phyloP scores from a whole-genome alignment of 2,888 invertebrate genomes.

The Cynaeus angustus region DNA sequence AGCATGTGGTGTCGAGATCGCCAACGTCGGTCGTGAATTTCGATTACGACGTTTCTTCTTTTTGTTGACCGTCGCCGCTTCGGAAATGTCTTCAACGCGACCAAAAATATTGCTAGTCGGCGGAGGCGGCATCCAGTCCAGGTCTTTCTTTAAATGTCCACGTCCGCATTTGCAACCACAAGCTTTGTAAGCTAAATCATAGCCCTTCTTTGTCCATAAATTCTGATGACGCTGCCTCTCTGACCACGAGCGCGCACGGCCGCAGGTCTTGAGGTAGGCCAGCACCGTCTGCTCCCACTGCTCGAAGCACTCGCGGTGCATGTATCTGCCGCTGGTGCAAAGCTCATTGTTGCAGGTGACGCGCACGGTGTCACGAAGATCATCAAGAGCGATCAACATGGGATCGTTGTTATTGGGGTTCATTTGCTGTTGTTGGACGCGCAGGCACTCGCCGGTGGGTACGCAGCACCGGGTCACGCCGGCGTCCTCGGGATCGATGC shows the following conservation, averaged over 20 bases:
- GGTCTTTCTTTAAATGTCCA: slow-evolving; percentile 94
- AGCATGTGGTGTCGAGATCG: slow-evolving; percentile 74
- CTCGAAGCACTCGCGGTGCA: slow-evolving; percentile 97
- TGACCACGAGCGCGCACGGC: slow-evolving; percentile 94
- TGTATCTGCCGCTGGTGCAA: slow-evolving; percentile 90
- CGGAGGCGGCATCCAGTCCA: slow-evolving; percentile 90
- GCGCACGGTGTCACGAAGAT: slow-evolving; percentile 86
- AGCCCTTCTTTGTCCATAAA: slow-evolving; percentile 98
- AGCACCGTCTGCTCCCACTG: slow-evolving; percentile 94
- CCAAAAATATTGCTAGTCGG: slow-evolving; percentile 73
- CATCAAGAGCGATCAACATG: slow-evolving; percentile 78
- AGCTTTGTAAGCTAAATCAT: slow-evolving; percentile 95
- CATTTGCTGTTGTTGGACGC: slow-evolving; percentile 72
- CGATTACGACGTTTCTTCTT: slow-evolving; percentile 82
- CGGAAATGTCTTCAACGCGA: slow-evolving; percentile 72
- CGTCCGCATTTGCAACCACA: slow-evolving; percentile 95
- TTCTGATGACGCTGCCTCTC: slow-evolving; percentile 96
- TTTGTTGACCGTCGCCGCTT: slow-evolving; percentile 71
- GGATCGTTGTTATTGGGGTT: slow-evolving; percentile 67
- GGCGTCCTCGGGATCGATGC: slow-evolving; percentile 60
- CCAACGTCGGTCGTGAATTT: slow-evolving; percentile 74
- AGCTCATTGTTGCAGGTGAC: slow-evolving; percentile 96
- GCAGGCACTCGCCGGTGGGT: slow-evolving; percentile 86
- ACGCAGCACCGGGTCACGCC: slow-evolving; percentile 83
- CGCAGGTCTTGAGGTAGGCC: slow-evolving; percentile 91